Percentiles rank a stretch among this genome's conserved stretches.
Conservation (phyloP, 92 coral and sea anemone species). For the Galaxea fascicularis region DNA sequence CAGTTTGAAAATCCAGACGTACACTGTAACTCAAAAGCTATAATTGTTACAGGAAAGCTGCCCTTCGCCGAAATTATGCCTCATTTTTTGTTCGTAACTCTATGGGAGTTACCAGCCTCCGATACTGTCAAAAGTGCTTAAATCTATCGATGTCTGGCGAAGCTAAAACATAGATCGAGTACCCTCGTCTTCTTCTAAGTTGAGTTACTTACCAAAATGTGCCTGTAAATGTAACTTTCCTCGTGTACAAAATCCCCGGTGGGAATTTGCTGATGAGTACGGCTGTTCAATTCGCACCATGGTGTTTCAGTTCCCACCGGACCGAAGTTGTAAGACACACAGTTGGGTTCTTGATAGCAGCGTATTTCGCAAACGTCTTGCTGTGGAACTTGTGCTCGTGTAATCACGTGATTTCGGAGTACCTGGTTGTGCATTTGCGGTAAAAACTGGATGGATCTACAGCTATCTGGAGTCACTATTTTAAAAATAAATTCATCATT, state of each 20-base stretch:
- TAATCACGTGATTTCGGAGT: conserved; percentile 5
- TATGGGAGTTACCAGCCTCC: too few species aligned
- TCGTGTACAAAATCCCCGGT: neutral
- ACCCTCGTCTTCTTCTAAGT: too few species aligned
- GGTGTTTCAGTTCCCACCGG: neutral
- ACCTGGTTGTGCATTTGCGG: neutral
- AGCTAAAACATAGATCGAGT: too few species aligned
- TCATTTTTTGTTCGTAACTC: too few species aligned
- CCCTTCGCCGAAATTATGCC: too few species aligned
- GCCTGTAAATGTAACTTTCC: neutral
- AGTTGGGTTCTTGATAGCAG: conserved; percentile 10
- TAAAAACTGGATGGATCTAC: conserved; percentile 20
- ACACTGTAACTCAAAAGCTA: too few species aligned
- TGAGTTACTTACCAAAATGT: neutral
- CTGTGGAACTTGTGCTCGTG: neutral
- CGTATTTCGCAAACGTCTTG: neutral
- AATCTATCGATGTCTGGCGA: too few species aligned
- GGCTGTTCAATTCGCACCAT: conserved; percentile 1
- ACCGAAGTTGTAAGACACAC: conserved; percentile 31
- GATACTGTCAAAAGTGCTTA: too few species aligned
- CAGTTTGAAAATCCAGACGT: too few species aligned
- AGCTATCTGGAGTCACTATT: neutral
- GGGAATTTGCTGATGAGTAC: conserved; percentile 13
- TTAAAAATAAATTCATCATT: too few species aligned
- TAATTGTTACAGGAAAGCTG: too few species aligned